Conservation (phyloP, 2,113 vertebrate genomes). For the Alethe castanea region DNA sequence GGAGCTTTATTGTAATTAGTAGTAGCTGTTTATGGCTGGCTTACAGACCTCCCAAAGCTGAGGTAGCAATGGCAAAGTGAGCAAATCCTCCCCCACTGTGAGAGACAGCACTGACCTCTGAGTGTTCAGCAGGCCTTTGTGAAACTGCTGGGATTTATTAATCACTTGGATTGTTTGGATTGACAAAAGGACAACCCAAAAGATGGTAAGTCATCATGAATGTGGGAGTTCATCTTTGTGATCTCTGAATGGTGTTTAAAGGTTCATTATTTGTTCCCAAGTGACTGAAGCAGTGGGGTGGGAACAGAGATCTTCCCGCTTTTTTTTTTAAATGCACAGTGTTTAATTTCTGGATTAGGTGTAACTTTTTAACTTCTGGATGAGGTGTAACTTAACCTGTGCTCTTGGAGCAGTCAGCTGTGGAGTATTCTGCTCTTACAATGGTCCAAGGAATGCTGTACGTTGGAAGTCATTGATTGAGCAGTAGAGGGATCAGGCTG, state of each 20-base stretch:
- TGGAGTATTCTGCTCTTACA: background rate
- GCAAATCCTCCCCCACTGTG: background rate
- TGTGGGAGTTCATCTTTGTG: background rate
- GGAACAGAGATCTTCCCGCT: background rate
- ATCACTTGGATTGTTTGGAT: background rate
- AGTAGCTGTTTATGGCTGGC: background rate
- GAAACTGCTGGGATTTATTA: background rate
- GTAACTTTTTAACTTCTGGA: background rate
- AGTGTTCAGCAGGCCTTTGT: background rate
- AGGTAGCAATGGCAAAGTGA: background rate
- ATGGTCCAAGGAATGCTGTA: background rate
- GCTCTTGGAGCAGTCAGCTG: background rate
- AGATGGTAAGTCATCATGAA: background rate
- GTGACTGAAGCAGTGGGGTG: background rate
- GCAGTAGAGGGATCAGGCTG: background rate
- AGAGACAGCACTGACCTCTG: background rate
- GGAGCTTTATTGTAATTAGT: background rate
- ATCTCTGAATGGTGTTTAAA: background rate
- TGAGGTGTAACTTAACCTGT: background rate
- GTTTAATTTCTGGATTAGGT: background rate
- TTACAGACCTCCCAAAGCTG: background rate
- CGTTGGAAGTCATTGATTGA: background rate
- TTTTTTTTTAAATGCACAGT: rapidly evolving
- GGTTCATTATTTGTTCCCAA: background rate
- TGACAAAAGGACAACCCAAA: background rate